These are phyloP conservation scores for Beroe forskalii DNA, from an alignment of 37 sponge, comb jelly and placozoan genomes.

Conservation along the genomic window DNA sequence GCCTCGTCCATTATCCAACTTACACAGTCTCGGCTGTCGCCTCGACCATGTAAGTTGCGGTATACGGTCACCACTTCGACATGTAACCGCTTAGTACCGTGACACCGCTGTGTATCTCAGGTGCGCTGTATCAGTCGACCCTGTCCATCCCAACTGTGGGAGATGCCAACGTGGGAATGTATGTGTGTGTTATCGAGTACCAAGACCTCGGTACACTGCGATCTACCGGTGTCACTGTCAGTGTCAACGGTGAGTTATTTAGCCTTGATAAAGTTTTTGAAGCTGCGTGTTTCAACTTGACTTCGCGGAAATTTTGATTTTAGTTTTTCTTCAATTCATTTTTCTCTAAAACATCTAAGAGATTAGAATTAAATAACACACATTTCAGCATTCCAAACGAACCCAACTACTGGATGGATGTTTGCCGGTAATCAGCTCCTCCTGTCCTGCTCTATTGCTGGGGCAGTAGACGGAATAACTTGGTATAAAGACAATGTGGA, in stretches of 20 bases:
- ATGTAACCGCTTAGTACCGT: no score
- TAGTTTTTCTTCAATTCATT: no score
- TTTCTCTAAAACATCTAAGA: no score
- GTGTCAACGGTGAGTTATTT: constrained; percentile 8
- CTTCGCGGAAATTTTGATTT: no score
- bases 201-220: neutral
- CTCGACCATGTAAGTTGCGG: no score
- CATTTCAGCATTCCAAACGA: constrained; percentile 8
- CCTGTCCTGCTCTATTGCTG: neutral
- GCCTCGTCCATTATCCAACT: no score
- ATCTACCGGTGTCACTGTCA: neutral
- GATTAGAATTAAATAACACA: no score
- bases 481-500: neutral
- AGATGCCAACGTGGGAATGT: neutral
- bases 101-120: no score
- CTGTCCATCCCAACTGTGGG: neutral
- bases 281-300: no score
- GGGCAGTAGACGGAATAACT: neutral
- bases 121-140: neutral
- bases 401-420: neutral
- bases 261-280: neutral
- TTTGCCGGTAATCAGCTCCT: constrained; percentile 8
- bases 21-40: no score
- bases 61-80: no score
- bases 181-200: constrained; percentile 2